These are phyloP conservation scores for Saccostrea echinata DNA, from an alignment of 1,140 invertebrate species.

Conservation along the genomic window DNA sequence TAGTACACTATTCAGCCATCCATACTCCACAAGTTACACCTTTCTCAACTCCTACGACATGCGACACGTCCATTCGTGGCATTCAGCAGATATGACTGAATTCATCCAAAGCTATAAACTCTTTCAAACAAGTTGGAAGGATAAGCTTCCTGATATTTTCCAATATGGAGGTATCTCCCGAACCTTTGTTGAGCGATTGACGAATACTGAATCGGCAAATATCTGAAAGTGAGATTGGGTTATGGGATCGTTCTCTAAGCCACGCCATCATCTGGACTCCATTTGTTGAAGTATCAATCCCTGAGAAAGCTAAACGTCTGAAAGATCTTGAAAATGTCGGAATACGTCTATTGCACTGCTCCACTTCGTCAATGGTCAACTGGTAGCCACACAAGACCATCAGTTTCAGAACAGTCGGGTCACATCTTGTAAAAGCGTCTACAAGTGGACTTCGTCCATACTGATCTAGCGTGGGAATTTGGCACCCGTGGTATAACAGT, in stretches of 20 bases:
- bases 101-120: constrained; percentile 68
- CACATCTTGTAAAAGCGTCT: constrained; percentile 74
- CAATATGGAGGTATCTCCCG: constrained; percentile 69
- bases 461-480: constrained; percentile 55
- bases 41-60: not conserved
- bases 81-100: constrained; percentile 40
- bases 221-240: constrained; percentile 64
- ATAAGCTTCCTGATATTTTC: constrained; percentile 64
- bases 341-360: constrained; percentile 70
- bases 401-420: constrained; percentile 69
- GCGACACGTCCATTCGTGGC: not conserved
- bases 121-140: constrained; percentile 62
- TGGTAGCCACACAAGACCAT: constrained; percentile 71
- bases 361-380: constrained; percentile 70
- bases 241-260: constrained; percentile 62
- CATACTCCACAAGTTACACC: not conserved
- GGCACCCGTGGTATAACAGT: constrained; percentile 72
- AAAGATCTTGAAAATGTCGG: constrained; percentile 73
- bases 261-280: constrained; percentile 67
- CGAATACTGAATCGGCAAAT: constrained; percentile 67
- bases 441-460: constrained; percentile 72
- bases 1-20: not conserved
- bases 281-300: constrained; percentile 59
- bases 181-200: constrained; percentile 63
- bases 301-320: constrained; percentile 66